These are phyloP conservation scores for Melieria crassipennis DNA, from an alignment of 2,888 invertebrate genomes.

Conservation along the genomic window DNA sequence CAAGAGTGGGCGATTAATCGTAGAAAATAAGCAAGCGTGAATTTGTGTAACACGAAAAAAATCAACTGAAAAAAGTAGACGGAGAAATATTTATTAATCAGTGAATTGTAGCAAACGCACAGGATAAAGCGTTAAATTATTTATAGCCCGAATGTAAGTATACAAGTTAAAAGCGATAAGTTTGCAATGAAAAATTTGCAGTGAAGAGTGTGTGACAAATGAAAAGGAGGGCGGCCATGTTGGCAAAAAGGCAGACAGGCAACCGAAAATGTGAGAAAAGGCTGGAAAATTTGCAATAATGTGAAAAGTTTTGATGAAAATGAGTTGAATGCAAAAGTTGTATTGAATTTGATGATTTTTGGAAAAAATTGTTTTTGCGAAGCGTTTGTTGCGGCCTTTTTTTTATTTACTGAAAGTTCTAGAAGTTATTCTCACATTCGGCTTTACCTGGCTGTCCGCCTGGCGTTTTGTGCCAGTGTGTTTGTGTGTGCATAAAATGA, in stretches of 20 bases:
- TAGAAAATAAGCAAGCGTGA: constrained; percentile 3
- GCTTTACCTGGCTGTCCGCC: neutral
- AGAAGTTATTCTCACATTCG: neutral
- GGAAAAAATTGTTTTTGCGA: neutral
- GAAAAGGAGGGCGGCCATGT: constrained; percentile 49
- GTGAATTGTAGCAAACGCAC: neutral
- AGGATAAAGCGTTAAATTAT: constrained; percentile 21
- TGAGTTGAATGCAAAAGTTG: neutral
- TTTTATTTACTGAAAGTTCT: neutral
- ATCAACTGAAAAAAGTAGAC: constrained; percentile 5
- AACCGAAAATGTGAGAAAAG: neutral
- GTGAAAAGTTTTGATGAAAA: neutral
- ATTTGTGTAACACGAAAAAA: neutral
- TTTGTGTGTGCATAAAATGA: too few species aligned
- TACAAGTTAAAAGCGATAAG: constrained; percentile 29
- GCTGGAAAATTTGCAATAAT: neutral
- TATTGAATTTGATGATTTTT: neutral
- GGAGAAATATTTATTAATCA: constrained; percentile 9
- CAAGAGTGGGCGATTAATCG: constrained; percentile 9
- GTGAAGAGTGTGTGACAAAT: constrained; percentile 5
- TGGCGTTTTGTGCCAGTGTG: too few species aligned
- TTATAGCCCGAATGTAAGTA: constrained; percentile 36
- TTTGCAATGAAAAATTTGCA: constrained; percentile 20
- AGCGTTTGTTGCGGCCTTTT: neutral
- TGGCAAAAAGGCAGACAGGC: constrained; percentile 42